Conservation (phyloP, 2,888 invertebrate genomes). For the Plebejus anna region DNA sequence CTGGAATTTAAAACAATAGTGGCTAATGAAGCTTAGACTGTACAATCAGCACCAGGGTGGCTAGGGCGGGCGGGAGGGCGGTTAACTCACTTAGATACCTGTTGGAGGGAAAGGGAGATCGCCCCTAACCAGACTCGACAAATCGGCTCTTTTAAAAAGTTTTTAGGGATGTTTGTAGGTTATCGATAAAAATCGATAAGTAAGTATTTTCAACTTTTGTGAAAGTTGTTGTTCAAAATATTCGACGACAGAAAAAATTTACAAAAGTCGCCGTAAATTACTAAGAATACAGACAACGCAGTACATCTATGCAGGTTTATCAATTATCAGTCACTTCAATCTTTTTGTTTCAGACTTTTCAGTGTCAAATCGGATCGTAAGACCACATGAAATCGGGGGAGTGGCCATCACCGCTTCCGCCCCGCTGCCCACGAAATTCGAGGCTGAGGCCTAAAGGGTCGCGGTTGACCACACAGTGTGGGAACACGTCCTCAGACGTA, state of each 20-base stretch:
- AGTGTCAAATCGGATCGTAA: not conserved
- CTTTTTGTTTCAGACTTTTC: not conserved
- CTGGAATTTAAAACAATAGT: not conserved
- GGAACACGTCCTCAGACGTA: not conserved
- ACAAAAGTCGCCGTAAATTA: no score
- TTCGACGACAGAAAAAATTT: no score
- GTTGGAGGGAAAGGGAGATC: not conserved
- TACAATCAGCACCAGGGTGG: not conserved
- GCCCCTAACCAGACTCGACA: not conserved
- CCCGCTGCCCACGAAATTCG: no score
- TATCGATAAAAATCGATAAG: not conserved
- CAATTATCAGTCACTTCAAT: no score
- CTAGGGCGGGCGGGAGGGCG: not conserved
- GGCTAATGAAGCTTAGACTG: not conserved
- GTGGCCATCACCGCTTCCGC: no score
- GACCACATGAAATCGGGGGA: not conserved
- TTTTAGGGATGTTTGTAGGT: not conserved
- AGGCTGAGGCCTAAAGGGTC: not conserved
- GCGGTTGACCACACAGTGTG: not conserved
- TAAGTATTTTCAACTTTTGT: not conserved
- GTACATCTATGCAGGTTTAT: no score
- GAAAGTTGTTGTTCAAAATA: no score
- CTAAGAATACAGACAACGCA: no score
- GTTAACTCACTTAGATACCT: slow-evolving; percentile 6
- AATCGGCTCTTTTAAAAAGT: slow-evolving; percentile 1